Evolutionary conservation across 2,888 invertebrate genomes (phyloP).

Genomic region (Trisateles emortualis): DNA sequence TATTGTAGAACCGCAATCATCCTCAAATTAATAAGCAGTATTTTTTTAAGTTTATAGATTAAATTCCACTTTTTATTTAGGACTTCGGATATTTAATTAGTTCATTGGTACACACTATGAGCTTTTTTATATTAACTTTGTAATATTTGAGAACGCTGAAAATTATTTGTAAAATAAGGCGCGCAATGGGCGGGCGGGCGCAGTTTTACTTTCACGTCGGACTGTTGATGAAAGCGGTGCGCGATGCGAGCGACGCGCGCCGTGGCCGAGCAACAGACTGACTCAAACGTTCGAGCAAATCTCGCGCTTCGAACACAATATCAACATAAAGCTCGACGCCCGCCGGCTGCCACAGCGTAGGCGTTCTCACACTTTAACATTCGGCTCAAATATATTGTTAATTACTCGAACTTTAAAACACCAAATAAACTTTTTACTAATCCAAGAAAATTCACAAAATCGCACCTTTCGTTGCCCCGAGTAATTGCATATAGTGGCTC

Average conservation of each 20-base stretch:
- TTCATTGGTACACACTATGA: conserved; percentile 25
- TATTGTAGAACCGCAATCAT: conserved; percentile 47
- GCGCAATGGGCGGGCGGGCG: conserved; percentile 60
- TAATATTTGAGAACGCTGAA: conserved; percentile 23
- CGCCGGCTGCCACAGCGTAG: conserved; percentile 43
- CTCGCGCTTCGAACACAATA: conserved; percentile 47
- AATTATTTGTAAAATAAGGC: conserved; percentile 45
- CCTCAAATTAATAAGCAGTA: conserved; percentile 47
- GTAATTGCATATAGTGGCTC: background rate
- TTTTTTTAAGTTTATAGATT: conserved; percentile 17
- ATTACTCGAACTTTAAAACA: conserved; percentile 20
- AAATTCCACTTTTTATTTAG: conserved; percentile 23
- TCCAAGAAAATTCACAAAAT: background rate
- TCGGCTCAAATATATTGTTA: conserved; percentile 35
- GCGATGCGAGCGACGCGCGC: conserved; percentile 56
- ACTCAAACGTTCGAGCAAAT: conserved; percentile 51
- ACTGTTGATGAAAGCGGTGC: conserved; percentile 51
- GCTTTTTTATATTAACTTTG: conserved; percentile 20
- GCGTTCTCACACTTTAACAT: conserved; percentile 39
- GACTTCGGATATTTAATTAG: conserved; percentile 22
- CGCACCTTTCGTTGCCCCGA: background rate
- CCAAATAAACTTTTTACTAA: conserved; percentile 12
- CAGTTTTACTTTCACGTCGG: conserved; percentile 46
- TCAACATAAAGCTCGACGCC: conserved; percentile 48
- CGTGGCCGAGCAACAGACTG: conserved; percentile 64